Conservation (phyloP, 2,113 vertebrate species). For the Chaenocephalus aceratus region DNA sequence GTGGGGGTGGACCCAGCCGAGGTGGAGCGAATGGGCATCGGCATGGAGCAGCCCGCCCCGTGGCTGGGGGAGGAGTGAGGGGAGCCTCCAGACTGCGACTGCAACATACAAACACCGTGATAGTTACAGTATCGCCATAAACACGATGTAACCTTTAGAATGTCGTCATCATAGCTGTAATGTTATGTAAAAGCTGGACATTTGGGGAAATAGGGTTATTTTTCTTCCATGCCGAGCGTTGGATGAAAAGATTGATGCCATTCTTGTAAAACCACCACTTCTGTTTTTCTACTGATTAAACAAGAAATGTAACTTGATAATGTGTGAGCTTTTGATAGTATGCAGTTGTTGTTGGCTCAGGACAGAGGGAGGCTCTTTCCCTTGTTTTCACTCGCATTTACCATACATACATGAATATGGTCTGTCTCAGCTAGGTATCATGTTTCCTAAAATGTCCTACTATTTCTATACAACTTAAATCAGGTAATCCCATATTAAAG, state of each 20-base stretch:
- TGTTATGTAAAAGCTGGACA: background rate
- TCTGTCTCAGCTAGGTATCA: background rate
- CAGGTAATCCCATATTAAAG: background rate
- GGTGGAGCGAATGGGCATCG: conserved; percentile 91
- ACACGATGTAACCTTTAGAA: no score
- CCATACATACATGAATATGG: background rate
- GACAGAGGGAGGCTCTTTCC: background rate
- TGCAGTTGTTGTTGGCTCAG: background rate
- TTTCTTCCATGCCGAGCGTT: background rate
- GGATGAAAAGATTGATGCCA: background rate
- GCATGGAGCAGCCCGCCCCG: conserved; percentile 88
- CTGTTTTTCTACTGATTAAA: background rate
- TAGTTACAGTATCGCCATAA: background rate
- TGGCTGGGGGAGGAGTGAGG: conserved; percentile 93
- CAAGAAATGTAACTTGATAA: background rate
- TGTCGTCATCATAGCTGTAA: background rate
- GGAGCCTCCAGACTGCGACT: conserved; percentile 90
- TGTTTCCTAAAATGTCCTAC: background rate
- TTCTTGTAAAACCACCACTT: no score
- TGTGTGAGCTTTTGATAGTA: background rate
- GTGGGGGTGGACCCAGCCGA: conserved; percentile 93
- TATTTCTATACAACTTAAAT: background rate
- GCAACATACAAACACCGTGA: conserved; percentile 37
- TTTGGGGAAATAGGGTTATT: background rate
- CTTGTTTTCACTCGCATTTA: background rate